phyloP scores from a whole-genome alignment of 2,888 invertebrate genomes.

The Frankliniella fusca region DNA sequence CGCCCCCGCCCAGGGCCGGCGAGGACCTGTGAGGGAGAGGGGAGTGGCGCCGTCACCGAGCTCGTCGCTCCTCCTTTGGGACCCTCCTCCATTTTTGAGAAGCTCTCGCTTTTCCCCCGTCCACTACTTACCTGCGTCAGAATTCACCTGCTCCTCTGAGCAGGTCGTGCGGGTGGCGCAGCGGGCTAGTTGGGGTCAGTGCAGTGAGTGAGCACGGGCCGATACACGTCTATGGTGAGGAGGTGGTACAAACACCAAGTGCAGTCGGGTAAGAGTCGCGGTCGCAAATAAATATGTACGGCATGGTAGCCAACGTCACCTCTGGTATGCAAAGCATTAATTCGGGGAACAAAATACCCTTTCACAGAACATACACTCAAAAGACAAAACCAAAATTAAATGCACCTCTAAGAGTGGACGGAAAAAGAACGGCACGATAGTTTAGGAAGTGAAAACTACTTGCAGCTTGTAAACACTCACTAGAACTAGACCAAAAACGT shows the following conservation, averaged over 20 bases:
- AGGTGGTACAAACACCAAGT: too few relatives aligned
- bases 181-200: too few relatives aligned
- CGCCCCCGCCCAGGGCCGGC: too few relatives aligned
- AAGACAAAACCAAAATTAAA: neutral
- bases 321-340: neutral
- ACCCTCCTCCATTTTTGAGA: neutral
- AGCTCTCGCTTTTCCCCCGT: neutral
- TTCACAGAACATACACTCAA: neutral
- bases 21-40: neutral
- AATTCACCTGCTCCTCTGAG: too few relatives aligned
- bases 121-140: too few relatives aligned
- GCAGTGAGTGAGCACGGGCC: too few relatives aligned
- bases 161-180: too few relatives aligned
- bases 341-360: neutral
- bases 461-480: neutral
- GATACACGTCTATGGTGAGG: too few relatives aligned
- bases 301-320: neutral
- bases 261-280: too few relatives aligned
- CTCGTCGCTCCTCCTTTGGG: neutral
- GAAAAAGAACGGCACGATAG: neutral
- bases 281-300: too few relatives aligned
- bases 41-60: neutral
- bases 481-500: neutral
- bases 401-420: neutral
- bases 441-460: neutral